phyloP scores from a whole-genome alignment of 2,113 vertebrate species.

The Lycaon pictus region DNA sequence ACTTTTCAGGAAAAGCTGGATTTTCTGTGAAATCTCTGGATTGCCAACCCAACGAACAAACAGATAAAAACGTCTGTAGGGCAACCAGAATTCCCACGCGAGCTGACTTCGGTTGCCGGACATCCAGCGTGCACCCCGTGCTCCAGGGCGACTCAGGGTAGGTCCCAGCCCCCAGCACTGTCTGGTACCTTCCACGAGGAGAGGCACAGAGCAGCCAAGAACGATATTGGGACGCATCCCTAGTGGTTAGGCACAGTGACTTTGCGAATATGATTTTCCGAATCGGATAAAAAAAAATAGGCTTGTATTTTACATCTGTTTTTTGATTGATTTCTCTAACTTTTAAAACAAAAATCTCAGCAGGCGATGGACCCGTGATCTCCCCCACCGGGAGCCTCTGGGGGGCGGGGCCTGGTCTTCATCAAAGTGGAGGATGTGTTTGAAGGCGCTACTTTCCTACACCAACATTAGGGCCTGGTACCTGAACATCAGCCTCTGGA shows the following conservation, averaged over 20 bases:
- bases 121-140: neutral
- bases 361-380: neutral
- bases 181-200: neutral
- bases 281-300: constrained; percentile 2
- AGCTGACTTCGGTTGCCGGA: neutral
- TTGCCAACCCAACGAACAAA: neutral
- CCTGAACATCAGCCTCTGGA: neutral
- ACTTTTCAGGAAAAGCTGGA: constrained; percentile 39
- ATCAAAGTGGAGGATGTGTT: neutral
- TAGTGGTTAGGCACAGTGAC: neutral
- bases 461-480: neutral
- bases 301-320: neutral
- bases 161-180: neutral
- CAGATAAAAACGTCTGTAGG: neutral
- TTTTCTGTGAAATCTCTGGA: neutral
- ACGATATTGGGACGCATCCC: constrained; percentile 38
- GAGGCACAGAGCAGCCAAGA: neutral
- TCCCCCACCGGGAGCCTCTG: neutral
- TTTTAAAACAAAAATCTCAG: neutral
- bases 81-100: neutral
- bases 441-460: neutral
- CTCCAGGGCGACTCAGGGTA: neutral
- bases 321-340: neutral
- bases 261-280: constrained; percentile 58
- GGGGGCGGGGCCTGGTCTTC: neutral